Evolutionary conservation across 2,113 vertebrate genomes (phyloP), one percentile per base, ranked within the genome.

Genomic region (Pipa parva): DNA sequence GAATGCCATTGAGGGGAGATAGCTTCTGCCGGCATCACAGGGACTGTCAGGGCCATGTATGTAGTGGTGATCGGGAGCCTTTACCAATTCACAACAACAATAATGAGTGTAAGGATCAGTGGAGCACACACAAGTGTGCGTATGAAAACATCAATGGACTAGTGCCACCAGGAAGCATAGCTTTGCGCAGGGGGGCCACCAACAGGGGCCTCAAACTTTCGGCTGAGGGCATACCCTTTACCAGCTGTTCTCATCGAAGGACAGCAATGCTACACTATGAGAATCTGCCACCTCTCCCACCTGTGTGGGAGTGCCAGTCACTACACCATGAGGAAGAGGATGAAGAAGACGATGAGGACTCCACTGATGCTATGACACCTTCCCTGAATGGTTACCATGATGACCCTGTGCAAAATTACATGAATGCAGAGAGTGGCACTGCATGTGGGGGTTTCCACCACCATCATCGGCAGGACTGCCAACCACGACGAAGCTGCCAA

Each of bases 271-370:
- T 98, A 24, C 96, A 97, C 87, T 99, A 99, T 0, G 94, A 99
- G 88, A 99, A 99, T 84, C 87, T 98, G 63, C 95, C 95, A 0
- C 92, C 95, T 0, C 85, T 98, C 64, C 96, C 96, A 0, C 96
- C 96, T 0, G 88, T 99, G 71, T 97, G 97, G 95, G 97, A 99
- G 74, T 89, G 92, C 76, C 92, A 89, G 0, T 85, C 89, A 0
- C 84, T 79, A 59, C 90, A 84, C 67, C 82, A 81, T n/a, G 87
- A 88, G 7, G 89, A 91, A 33, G 89, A 75, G 29, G 80, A 84
- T 0, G 86, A 89, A 1, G 89, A 90, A 49, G 94, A 92, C 0
- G 76, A 80, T 22, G 73, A 82, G 0, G 87, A 83, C 24, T 79
- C 87, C 0, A 75, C 83, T 42, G 89, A 92, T 0, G 81, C 20